These are phyloP conservation scores for Camptogramma bilineatum DNA, from an alignment of 2,888 invertebrate genomes.

Conservation along the genomic window DNA sequence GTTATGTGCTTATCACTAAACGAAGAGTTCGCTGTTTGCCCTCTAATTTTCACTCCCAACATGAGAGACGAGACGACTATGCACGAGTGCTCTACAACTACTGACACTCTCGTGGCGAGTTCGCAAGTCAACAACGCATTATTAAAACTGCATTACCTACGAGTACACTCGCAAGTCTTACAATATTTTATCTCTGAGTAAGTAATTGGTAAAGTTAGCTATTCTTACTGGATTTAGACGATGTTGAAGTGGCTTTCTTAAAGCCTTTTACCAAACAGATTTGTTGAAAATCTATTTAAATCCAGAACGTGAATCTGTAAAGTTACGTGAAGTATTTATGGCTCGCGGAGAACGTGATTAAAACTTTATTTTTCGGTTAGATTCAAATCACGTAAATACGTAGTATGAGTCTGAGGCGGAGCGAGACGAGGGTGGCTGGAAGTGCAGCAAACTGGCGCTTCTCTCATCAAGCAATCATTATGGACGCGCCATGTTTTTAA, in stretches of 20 bases:
- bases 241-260: constrained; percentile 17
- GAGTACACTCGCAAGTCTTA: constrained; percentile 7
- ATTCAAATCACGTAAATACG: constrained; percentile 53
- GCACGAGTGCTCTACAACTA: constrained; percentile 51
- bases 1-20: constrained; percentile 60
- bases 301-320: constrained; percentile 38
- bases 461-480: constrained; percentile 82
- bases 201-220: constrained; percentile 11
- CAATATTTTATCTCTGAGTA: constrained; percentile 23
- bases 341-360: constrained; percentile 41
- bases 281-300: constrained; percentile 31
- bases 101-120: constrained; percentile 50
- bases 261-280: constrained; percentile 15
- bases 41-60: constrained; percentile 68
- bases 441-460: constrained; percentile 65
- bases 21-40: constrained; percentile 64
- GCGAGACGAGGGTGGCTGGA: constrained; percentile 40
- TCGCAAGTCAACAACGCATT: constrained; percentile 45
- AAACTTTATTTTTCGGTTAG: constrained; percentile 43
- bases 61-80: constrained; percentile 50
- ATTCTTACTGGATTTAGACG: constrained; percentile 9
- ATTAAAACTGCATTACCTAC: constrained; percentile 17
- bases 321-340: constrained; percentile 38
- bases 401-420: constrained; percentile 42
- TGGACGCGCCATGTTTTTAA: constrained; percentile 82